Percentiles rank a stretch among this genome's conserved stretches.
phyloP scores from a whole-genome alignment of 92 coral and sea anemone genomes.

The Meandrina meandrites region DNA sequence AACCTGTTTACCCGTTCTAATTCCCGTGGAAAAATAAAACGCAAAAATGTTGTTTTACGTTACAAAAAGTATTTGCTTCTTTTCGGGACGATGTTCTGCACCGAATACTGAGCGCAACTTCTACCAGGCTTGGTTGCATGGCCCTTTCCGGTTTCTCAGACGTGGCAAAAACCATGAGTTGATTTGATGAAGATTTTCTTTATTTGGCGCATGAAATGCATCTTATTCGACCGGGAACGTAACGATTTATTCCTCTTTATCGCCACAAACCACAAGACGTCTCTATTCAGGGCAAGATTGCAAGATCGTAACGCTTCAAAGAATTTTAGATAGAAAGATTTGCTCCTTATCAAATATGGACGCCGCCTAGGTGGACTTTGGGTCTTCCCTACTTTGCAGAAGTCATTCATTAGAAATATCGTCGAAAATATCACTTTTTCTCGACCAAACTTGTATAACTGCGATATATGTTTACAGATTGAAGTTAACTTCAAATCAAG shows the following conservation, averaged over 20 bases:
- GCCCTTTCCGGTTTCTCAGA: not conserved
- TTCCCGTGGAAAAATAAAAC: no score
- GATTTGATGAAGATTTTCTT: not conserved
- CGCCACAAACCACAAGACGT: not conserved
- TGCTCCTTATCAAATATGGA: not conserved
- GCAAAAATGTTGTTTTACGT: no score
- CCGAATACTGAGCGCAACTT: no score
- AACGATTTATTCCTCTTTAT: not conserved
- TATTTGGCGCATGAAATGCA: not conserved
- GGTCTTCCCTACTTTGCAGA: not conserved
- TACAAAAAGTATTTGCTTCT: no score
- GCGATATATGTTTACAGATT: not conserved
- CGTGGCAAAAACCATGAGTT: not conserved
- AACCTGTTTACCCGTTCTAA: no score
- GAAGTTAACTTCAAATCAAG: not conserved
- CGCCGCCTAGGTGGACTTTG: not conserved
- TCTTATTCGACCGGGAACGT: not conserved
- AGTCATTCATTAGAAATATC: no score
- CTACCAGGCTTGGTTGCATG: constrained; percentile 25
- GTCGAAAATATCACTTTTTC: not conserved
- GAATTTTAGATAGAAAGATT: not conserved
- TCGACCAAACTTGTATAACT: not conserved
- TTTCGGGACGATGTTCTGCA: no score
- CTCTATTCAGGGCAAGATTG: not conserved
- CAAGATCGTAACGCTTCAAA: constrained; percentile 18